Conservation (phyloP, 2,888 invertebrate species). For the Desoria tigrina region DNA sequence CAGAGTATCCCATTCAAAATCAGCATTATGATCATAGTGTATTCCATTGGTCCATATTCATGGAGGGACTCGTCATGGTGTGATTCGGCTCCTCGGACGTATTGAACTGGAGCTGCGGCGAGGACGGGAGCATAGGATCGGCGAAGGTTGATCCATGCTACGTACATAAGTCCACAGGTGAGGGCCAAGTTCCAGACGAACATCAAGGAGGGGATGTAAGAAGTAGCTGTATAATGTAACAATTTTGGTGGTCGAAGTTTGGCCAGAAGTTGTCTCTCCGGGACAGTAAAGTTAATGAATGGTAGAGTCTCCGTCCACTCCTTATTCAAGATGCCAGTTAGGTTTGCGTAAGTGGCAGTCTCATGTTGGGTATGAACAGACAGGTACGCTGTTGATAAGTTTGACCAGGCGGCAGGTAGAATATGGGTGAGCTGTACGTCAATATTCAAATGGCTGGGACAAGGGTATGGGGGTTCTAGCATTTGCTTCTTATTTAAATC, state of each 20-base stretch:
- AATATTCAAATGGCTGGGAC: neutral
- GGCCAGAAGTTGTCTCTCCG: neutral
- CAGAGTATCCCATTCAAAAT: neutral
- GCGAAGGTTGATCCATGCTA: slow-evolving; percentile 2
- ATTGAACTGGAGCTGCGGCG: slow-evolving; percentile 1
- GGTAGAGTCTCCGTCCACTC: slow-evolving; percentile 18
- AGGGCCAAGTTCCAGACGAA: slow-evolving; percentile 18
- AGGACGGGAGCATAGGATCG: neutral
- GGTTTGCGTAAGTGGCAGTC: slow-evolving; percentile 15
- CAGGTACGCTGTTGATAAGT: neutral
- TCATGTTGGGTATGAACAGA: slow-evolving; percentile 19
- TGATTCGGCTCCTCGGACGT: neutral
- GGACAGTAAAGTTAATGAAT: slow-evolving; percentile 13
- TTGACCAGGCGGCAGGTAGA: slow-evolving; percentile 22
- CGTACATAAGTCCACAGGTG: neutral
- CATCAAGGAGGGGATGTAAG: slow-evolving; percentile 2
- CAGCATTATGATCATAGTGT: neutral
- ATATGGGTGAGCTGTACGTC: neutral
- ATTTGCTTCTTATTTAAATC: neutral
- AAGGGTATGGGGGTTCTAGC: slow-evolving; percentile 21
- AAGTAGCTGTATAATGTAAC: slow-evolving; percentile 1
- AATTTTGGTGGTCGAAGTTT: slow-evolving; percentile 16
- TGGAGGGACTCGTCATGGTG: neutral
- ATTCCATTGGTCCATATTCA: neutral
- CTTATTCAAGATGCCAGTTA: slow-evolving; percentile 17